These are phyloP conservation scores for Ypsolopha scabrella DNA, from an alignment of 2,888 invertebrate species.

Conservation along the genomic window DNA sequence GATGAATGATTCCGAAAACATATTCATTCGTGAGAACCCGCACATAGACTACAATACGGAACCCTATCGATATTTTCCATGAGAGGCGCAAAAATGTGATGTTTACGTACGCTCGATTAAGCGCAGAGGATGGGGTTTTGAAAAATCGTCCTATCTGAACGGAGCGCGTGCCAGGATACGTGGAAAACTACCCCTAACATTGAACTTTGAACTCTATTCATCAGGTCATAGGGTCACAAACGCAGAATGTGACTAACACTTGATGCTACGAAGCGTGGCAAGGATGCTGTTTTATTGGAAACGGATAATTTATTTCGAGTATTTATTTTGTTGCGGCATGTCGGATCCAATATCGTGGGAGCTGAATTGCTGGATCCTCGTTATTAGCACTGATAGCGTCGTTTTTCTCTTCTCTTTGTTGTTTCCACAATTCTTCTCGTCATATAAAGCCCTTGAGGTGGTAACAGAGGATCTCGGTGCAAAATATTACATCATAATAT, in stretches of 20 bases:
- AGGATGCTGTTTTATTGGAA: slow-evolving; percentile 63
- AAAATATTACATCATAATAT: no score
- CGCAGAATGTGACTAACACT: slow-evolving; percentile 17
- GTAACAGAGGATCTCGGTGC: no score
- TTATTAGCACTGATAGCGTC: slow-evolving; percentile 22
- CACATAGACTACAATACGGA: slow-evolving; percentile 34
- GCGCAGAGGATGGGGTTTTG: slow-evolving; percentile 47
- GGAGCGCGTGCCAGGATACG: slow-evolving; percentile 32
- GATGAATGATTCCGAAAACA: slow-evolving; percentile 60
- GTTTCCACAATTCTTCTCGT: neutral
- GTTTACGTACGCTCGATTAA: slow-evolving; percentile 66
- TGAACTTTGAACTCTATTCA: slow-evolving; percentile 17
- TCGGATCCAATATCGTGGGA: slow-evolving; percentile 55
- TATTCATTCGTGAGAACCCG: slow-evolving; percentile 50
- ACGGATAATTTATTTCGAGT: slow-evolving; percentile 64
- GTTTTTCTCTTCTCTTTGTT: slow-evolving; percentile 6
- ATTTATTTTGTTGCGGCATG: slow-evolving; percentile 56
- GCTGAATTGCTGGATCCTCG: slow-evolving; percentile 19
- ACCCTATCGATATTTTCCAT: slow-evolving; percentile 50
- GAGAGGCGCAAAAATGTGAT: slow-evolving; percentile 55
- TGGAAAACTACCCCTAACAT: slow-evolving; percentile 5
- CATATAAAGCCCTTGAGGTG: no score
- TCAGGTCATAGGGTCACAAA: slow-evolving; percentile 19
- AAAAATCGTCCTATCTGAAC: slow-evolving; percentile 45
- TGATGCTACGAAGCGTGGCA: slow-evolving; percentile 34